Evolutionary conservation across 2,797 vertebrate species (phyloP).

Genomic region (Neomorphus geoffroyi): DNA sequence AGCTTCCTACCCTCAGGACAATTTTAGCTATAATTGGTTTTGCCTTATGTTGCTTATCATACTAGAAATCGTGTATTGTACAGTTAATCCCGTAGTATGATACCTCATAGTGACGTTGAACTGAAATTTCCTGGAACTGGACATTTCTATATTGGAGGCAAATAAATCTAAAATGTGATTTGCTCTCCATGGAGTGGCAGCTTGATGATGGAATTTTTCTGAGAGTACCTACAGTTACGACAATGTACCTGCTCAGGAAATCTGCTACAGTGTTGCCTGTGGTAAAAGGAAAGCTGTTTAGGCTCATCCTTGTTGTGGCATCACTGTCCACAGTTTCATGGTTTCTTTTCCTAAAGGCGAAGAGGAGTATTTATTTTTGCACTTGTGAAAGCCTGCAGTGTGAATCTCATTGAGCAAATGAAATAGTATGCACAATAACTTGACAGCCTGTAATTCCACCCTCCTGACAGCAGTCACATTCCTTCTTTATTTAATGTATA

Average conservation of each 20-base stretch:
- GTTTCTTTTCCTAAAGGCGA: not conserved
- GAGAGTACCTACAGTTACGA: not conserved
- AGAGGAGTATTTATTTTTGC: not conserved
- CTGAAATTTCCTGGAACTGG: not conserved
- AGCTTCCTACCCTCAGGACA: not conserved
- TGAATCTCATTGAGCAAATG: not conserved
- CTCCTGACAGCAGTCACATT: not conserved
- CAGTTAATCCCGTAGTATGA: not conserved
- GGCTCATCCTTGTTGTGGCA: not conserved
- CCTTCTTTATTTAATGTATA: not conserved
- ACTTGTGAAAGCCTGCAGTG: not conserved
- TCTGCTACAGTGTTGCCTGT: not conserved
- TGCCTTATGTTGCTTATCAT: not conserved
- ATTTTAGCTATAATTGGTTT: not conserved
- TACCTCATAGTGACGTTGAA: not conserved
- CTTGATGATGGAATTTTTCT: not conserved
- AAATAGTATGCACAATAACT: not conserved
- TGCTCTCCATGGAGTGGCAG: not conserved
- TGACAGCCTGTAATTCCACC: not conserved
- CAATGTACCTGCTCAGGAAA: not conserved
- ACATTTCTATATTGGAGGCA: not conserved
- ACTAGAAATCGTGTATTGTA: not conserved
- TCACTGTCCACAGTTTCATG: not conserved
- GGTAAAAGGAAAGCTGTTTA: not conserved
- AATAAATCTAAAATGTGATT: not conserved